Base-by-base conservation (phyloP, 1,140 invertebrate genomes). In the Magallana angulata region DNA sequence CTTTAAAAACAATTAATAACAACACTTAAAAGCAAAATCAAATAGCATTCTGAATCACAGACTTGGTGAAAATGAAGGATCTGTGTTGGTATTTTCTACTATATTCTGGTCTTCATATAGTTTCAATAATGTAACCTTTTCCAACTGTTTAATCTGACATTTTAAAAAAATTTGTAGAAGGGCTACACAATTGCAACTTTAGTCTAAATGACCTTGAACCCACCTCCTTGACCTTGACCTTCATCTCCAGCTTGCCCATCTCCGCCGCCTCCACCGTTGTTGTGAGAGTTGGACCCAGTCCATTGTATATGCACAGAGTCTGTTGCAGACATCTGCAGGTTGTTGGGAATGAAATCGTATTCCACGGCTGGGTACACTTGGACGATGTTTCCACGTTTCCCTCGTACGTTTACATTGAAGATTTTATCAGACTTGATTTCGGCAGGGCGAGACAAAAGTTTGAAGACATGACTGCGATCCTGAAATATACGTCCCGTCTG, bases 251-350 rank as follows among this genome's bases (percentile, higher is more conserved):
- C 91, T 76, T 94, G 93, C 4, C 94, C 94, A 90, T 94, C 94
- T 9, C 94, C 93, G 76, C 85, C 93, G 58, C 91, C 91, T 12
- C 88, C 84, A 57, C 90, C 91, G 89, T 95, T 95, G 62, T 94
- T 93, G 88, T 95, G 94, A 14, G 92, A 94, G 89, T 95, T 95
- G 6, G 94, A 94, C 68, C 94, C 94, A 91, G 93, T 94, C 94
- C 94, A 95, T 91, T 95, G 94, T 64, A 95, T 91, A 87, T 94
- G 94, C 57, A 95, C 92, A 7, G 93, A 81, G 68, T 95, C 94
- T 48, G 85, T 88, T 30, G 85, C 84, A 62, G 85, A 90, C 1
- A 94, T 89, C 7, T 89, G 80, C 56, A 95, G 88, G 8, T 85
- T 85, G 57, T 91, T 94, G 3, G 94, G 93, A 18, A 88, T 85